Conservation (phyloP, 2,888 invertebrate genomes). For the Mimas tiliae region DNA sequence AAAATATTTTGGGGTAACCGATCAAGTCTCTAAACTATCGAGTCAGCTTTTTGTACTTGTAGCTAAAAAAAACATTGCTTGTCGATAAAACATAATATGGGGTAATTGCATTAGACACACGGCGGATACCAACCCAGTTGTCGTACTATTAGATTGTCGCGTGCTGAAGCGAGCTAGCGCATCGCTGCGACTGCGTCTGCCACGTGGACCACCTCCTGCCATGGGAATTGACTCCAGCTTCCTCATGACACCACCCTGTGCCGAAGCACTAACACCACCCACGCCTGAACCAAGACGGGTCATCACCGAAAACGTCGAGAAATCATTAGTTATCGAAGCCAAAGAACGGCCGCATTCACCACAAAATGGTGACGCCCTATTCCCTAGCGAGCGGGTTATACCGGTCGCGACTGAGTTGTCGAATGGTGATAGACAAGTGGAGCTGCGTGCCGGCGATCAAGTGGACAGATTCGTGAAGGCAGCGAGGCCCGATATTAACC, state of each 20-base stretch:
- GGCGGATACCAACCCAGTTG: not conserved
- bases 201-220: conserved; percentile 74
- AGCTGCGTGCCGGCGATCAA: conserved; percentile 35
- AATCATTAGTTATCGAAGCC: conserved; percentile 44
- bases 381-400: conserved; percentile 42
- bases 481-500: conserved; percentile 69
- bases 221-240: conserved; percentile 68
- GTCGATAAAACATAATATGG: not conserved
- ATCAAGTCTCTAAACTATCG: not conserved
- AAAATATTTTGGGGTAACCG: not conserved
- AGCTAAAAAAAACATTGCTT: not conserved
- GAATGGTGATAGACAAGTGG: conserved; percentile 29
- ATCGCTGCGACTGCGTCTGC: conserved; percentile 72
- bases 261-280: conserved; percentile 72
- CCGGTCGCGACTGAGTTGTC: conserved; percentile 34
- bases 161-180: conserved; percentile 76
- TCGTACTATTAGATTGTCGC: conserved; percentile 75
- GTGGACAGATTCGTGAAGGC: conserved; percentile 61
- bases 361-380: conserved; percentile 27
- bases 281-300: conserved; percentile 52
- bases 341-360: conserved; percentile 30
- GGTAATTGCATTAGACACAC: not conserved
- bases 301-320: conserved; percentile 48
- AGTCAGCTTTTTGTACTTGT: not conserved
- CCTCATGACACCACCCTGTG: conserved; percentile 80